Conservation (phyloP, 2,113 vertebrate species). For the Cyprinodon variegatus region DNA sequence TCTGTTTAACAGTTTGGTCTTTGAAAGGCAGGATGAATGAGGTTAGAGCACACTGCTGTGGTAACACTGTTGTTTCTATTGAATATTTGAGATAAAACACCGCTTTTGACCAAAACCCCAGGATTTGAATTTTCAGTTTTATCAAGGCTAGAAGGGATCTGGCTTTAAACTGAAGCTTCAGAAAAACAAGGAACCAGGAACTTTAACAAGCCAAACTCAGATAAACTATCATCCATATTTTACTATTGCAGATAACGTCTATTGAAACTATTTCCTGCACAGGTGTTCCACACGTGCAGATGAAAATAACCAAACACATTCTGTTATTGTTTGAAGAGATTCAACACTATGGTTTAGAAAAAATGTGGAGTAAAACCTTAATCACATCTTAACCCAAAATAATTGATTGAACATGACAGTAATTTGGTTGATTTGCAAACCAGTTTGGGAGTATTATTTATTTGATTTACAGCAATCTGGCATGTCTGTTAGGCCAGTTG, state of each 20-base stretch:
- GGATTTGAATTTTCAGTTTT: background rate
- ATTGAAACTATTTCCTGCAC: background rate
- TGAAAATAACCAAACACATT: background rate
- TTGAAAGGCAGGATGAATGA: background rate
- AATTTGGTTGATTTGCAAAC: background rate
- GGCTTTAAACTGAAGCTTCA: background rate
- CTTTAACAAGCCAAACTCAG: background rate
- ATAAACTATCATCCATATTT: background rate
- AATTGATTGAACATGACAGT: background rate
- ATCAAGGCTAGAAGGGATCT: background rate
- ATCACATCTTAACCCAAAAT: background rate
- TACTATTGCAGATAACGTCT: background rate
- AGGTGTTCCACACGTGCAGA: background rate
- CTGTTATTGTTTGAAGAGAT: background rate
- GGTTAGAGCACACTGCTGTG: background rate
- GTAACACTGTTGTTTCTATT: background rate
- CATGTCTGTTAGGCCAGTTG: no score
- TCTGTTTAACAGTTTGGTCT: background rate
- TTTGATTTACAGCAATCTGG: background rate
- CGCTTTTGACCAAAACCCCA: background rate
- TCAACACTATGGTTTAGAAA: no score
- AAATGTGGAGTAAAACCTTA: no score
- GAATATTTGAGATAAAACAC: background rate
- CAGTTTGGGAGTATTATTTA: background rate
- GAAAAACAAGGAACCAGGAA: constrained; percentile 2